Percentiles rank a stretch among this genome's conserved stretches.
Evolutionary conservation across 2,113 vertebrate species (phyloP).

Genomic region (Erinaceus europaeus): DNA sequence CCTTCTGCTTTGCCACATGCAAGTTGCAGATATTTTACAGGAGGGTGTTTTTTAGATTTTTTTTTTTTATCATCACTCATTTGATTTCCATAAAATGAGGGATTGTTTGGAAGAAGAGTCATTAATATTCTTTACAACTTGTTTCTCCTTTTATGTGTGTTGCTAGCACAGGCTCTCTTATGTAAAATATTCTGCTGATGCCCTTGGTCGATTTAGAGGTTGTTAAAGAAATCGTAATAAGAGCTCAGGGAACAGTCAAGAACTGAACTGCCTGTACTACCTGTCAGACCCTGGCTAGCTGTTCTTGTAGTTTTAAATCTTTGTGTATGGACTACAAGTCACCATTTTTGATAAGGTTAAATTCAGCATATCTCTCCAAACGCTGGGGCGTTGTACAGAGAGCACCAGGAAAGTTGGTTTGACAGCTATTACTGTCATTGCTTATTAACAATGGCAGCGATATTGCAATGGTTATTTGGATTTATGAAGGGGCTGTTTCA

Average conservation of each 20-base stretch:
- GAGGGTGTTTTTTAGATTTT: no score
- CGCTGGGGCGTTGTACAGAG: conserved; percentile 53
- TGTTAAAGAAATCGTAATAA: conserved; percentile 79
- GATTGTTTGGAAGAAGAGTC: conserved; percentile 71
- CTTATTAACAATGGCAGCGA: conserved; percentile 66
- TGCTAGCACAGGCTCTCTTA: conserved; percentile 73
- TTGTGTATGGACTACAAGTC: conserved; percentile 76
- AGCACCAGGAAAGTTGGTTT: conserved; percentile 28
- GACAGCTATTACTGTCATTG: conserved; percentile 65
- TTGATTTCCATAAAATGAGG: conserved; percentile 81
- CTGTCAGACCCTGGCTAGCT: conserved; percentile 75
- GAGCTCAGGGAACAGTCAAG: conserved; percentile 68
- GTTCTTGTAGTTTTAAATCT: conserved; percentile 77
- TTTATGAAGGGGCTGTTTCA: conserved; percentile 73
- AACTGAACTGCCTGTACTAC: conserved; percentile 75
- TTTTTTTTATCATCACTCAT: conserved; percentile 77
- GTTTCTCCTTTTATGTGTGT: conserved; percentile 75
- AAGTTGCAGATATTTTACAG: conserved; percentile 67
- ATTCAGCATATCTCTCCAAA: conserved; percentile 77
- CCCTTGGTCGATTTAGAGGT: conserved; percentile 81
- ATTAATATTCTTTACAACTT: conserved; percentile 82
- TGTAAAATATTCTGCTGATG: conserved; percentile 78
- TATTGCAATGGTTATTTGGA: conserved; percentile 77
- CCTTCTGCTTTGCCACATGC: conserved; percentile 56
- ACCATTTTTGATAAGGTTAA: conserved; percentile 77